These are phyloP conservation scores for Drosophila diplacantha DNA, from an alignment of 2,888 invertebrate species.

Conservation along the genomic window DNA sequence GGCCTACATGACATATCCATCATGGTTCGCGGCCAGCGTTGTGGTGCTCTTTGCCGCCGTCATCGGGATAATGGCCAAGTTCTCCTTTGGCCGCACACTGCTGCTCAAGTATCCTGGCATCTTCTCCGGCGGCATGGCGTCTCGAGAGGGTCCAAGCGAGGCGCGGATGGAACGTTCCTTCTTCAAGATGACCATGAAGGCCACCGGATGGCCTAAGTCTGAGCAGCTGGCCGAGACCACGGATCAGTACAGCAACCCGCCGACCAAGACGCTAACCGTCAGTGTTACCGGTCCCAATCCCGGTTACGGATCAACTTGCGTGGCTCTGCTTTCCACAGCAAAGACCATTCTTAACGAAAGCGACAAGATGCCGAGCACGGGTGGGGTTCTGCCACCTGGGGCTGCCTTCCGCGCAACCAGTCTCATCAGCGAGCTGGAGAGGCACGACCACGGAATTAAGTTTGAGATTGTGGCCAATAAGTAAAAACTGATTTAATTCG, in stretches of 20 bases:
- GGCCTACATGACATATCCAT: constrained; percentile 84
- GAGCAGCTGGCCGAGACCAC: constrained; percentile 80
- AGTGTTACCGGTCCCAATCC: constrained; percentile 80
- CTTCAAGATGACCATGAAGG: constrained; percentile 85
- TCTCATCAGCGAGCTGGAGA: constrained; percentile 85
- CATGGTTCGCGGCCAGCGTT: constrained; percentile 79
- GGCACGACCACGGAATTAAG: constrained; percentile 82
- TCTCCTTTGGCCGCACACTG: constrained; percentile 81
- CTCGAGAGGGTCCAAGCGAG: constrained; percentile 83
- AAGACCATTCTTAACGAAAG: constrained; percentile 86
- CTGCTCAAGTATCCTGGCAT: constrained; percentile 84
- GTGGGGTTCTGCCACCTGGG: constrained; percentile 92
- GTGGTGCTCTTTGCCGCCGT: constrained; percentile 80
- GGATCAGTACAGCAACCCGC: constrained; percentile 79
- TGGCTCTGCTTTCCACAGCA: constrained; percentile 85
- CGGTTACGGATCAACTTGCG: constrained; percentile 90
- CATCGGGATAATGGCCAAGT: constrained; percentile 82
- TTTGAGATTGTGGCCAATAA: constrained; percentile 81
- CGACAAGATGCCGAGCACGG: constrained; percentile 88
- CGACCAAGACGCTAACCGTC: constrained; percentile 83
- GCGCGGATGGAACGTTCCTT: constrained; percentile 80
- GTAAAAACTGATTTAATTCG: constrained; percentile 31
- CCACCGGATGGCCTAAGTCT: constrained; percentile 86
- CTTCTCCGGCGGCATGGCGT: constrained; percentile 85
- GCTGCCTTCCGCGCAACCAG: constrained; percentile 90